Conservation (phyloP, 30 jellyfish, hydroid and myxozoan genomes). For the Hydractinia echinata region DNA sequence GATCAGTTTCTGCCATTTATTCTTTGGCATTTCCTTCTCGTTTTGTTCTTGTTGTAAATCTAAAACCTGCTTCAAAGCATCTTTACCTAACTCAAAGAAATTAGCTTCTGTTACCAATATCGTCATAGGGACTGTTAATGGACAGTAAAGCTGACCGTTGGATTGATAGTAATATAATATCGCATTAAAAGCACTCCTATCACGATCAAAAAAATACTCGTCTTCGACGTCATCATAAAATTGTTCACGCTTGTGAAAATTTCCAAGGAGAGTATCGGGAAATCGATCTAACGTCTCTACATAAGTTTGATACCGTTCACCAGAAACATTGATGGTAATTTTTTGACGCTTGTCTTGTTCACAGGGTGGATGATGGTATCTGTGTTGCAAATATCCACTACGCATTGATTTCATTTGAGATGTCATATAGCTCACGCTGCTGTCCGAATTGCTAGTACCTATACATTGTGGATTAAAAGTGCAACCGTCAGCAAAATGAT, state of each 20-base stretch:
- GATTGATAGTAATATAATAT: slow-evolving; percentile 78
- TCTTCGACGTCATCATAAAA: slow-evolving; percentile 66
- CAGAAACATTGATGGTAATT: slow-evolving; percentile 87
- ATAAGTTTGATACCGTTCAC: slow-evolving; percentile 87
- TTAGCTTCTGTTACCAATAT: slow-evolving; percentile 79
- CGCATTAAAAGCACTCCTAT: slow-evolving; percentile 85
- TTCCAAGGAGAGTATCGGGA: slow-evolving; percentile 89
- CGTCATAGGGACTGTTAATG: slow-evolving; percentile 86
- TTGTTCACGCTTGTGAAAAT: slow-evolving; percentile 41
- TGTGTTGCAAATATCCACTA: slow-evolving; percentile 12
- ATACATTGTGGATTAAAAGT: too few relatives aligned
- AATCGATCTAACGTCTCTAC: slow-evolving; percentile 73
- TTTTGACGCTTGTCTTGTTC: slow-evolving; percentile 30
- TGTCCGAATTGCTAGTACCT: too few relatives aligned
- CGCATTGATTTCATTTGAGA: background rate
- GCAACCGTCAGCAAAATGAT: too few relatives aligned
- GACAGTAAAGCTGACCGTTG: slow-evolving; percentile 84
- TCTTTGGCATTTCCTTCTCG: slow-evolving; percentile 57
- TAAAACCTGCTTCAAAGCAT: slow-evolving; percentile 73
- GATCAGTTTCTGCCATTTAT: slow-evolving; percentile 53
- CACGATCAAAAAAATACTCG: slow-evolving; percentile 93
- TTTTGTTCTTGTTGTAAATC: slow-evolving; percentile 47
- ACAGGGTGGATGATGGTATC: slow-evolving; percentile 32
- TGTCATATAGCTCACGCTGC: background rate
- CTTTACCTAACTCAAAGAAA: slow-evolving; percentile 82